A percentile compares a stretch with the other conserved stretches of the same genome.
Conservation (phyloP, 2,797 vertebrate genomes). For the Coluber constrictor region DNA sequence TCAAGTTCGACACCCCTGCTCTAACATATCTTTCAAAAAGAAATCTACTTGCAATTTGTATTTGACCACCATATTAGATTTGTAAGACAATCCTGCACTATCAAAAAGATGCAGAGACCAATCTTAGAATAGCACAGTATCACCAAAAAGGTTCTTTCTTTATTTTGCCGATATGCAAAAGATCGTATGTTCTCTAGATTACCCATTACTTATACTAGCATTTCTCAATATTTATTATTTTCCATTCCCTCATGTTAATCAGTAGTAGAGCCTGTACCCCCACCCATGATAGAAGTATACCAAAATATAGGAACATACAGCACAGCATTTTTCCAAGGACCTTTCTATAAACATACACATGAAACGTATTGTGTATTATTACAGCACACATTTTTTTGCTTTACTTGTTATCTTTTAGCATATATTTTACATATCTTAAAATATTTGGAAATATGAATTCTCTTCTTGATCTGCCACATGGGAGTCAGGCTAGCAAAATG, state of each 20-base stretch:
- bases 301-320: neutral
- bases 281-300: neutral
- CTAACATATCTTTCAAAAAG: neutral
- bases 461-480: neutral
- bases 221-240: neutral
- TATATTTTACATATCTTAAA: neutral
- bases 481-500: neutral
- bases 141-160: neutral
- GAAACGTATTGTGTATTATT: neutral
- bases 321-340: neutral
- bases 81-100: neutral
- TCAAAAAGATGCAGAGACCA: neutral
- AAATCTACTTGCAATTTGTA: neutral
- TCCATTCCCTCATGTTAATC: neutral
- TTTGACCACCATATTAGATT: neutral
- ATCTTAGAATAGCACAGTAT: neutral
- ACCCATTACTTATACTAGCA: neutral
- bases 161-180: neutral
- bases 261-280: neutral
- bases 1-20: neutral
- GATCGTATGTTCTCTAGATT: neutral
- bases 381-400: neutral
- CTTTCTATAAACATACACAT: neutral
- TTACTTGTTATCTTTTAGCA: neutral
- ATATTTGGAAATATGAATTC: neutral